Base-by-base conservation (phyloP, 2,113 vertebrate genomes). In the Pardalotus punctatus region DNA sequence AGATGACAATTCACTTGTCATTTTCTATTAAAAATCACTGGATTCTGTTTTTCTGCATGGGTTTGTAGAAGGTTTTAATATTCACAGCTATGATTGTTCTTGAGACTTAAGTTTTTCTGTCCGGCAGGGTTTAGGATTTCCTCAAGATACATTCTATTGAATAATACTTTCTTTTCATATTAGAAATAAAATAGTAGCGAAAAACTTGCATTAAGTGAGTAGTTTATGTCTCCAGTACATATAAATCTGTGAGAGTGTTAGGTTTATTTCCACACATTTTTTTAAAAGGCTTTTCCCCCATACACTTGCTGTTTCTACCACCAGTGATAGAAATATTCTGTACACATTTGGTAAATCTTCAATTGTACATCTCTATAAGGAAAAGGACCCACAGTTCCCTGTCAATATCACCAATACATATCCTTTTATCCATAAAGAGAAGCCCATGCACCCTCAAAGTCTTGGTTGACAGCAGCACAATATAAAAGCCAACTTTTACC, bases 11-110 rank as follows among this genome's bases (percentile, higher is more conserved):
- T 94, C 47, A 65, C 31, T 96, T 94, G 92, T 81, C 35, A 87
- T 91, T 95, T 97, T 36, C 43, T 48, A 72, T 93, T 94, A 94
- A 89, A 89, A 93, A 71, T 40, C 33, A 74, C 21, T 62, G 53
- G n/a, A 78, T 70, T 81, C 76, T 86, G 9, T 81, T 96, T 91
- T 84, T 20, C 19, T 95, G 24, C 18, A 31, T 78, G 33, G 50
- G 27, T 60, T 40, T 81, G 19, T 64, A 71, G 40, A 60, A 73
- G 19, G 17, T 50, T 90, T 97, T 94, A 87, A 54, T 87, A 90
- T 76, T 94, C 88, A 81, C 65, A 81, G 36, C 33, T 91, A 38
- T 67, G 81, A 60, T 2, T 3, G 38, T 85, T 72, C 66, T 89
- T 84, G 28, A 93, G 45, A 31, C 27, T 51, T 91, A 85, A 21